Conservation (phyloP, 2,888 invertebrate species). For the Cantharis nigra region DNA sequence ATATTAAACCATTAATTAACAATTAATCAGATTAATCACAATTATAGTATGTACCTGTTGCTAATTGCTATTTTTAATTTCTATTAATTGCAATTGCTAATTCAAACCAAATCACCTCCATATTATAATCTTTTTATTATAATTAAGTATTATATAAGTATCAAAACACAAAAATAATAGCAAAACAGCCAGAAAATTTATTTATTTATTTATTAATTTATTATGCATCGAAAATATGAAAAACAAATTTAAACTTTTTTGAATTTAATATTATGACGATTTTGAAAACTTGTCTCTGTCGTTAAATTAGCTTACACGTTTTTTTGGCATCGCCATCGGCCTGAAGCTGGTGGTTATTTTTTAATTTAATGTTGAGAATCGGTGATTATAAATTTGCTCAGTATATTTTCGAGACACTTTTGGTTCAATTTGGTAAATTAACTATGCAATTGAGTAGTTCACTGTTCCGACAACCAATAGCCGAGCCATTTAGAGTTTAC, state of each 20-base stretch:
- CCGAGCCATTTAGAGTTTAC: conserved; percentile 29
- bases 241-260: background rate
- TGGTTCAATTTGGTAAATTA: conserved; percentile 33
- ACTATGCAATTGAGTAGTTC: conserved; percentile 30
- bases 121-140: too few relatives aligned
- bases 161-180: background rate
- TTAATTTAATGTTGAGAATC: conserved; percentile 11
- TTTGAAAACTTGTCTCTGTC: background rate
- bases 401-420: conserved; percentile 23
- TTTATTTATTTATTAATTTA: too few relatives aligned
- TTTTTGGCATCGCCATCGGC: background rate
- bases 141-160: too few relatives aligned
- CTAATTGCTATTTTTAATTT: too few relatives aligned
- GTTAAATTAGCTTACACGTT: conserved; percentile 8
- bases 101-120: too few relatives aligned
- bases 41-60: too few relatives aligned
- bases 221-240: background rate
- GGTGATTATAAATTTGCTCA: conserved; percentile 20
- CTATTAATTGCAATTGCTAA: too few relatives aligned
- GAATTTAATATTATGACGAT: background rate
- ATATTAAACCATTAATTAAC: too few relatives aligned
- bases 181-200: background rate
- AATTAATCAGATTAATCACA: too few relatives aligned
- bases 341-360: conserved; percentile 6
- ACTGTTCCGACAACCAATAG: conserved; percentile 31